Percentiles rank a stretch among this genome's conserved stretches.
These are phyloP conservation scores for Mareca strepera DNA, from an alignment of 2,797 vertebrate species.

Conservation along the genomic window DNA sequence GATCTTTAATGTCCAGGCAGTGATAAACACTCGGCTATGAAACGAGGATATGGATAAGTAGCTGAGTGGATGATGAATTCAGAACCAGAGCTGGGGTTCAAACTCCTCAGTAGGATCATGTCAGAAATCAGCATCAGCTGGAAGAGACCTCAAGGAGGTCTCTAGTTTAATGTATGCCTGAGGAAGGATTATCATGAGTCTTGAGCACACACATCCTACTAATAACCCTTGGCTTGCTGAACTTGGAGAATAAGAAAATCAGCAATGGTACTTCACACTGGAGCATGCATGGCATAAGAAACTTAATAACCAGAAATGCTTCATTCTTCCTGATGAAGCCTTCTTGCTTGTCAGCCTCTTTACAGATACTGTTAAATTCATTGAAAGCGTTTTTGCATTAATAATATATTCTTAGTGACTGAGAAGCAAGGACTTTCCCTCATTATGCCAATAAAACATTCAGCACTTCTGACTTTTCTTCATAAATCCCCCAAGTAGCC, in stretches of 20 bases:
- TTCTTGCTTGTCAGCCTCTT: neutral
- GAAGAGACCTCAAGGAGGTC: neutral
- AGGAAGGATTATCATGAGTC: neutral
- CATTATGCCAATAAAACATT: slow-evolving; percentile 25
- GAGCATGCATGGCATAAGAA: neutral
- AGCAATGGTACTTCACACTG: neutral
- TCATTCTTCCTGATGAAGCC: neutral
- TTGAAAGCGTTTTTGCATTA: slow-evolving; percentile 50
- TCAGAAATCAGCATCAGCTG: neutral
- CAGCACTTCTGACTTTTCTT: neutral
- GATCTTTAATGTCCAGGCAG: neutral
- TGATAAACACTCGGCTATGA: neutral
- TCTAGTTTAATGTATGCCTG: neutral
- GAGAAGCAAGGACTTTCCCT: slow-evolving; percentile 8
- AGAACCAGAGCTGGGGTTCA: neutral
- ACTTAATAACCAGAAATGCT: neutral
- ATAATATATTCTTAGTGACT: slow-evolving; percentile 48
- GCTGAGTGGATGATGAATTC: neutral
- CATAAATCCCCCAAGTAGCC: neutral
- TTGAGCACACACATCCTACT: neutral
- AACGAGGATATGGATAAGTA: neutral
- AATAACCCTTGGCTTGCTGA: neutral
- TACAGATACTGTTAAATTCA: neutral
- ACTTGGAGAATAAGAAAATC: neutral
- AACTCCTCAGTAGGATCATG: neutral